Evolutionary conservation across 2,797 vertebrate species (phyloP).

Genomic region (Loriculus beryllinus): DNA sequence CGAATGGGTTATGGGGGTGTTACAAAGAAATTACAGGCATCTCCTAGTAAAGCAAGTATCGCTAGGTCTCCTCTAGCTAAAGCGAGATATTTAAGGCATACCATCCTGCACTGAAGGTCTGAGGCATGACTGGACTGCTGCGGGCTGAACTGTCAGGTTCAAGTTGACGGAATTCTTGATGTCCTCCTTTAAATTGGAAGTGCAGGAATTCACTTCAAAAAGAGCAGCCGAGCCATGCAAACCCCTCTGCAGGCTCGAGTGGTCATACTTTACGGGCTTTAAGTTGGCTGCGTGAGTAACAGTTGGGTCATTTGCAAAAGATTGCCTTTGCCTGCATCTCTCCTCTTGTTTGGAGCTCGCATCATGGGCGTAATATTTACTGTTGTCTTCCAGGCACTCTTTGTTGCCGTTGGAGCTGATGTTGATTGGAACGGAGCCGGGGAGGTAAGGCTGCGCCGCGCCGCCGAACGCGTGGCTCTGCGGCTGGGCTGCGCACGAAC

Average conservation of each 20-base stretch:
- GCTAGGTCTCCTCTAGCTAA: constrained; percentile 5
- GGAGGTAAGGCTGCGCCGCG: constrained; percentile 85
- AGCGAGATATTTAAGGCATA: constrained; percentile 69
- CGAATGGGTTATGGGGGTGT: neutral
- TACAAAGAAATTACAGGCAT: constrained; percentile 19
- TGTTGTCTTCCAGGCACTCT: constrained; percentile 80
- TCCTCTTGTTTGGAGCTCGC: constrained; percentile 78
- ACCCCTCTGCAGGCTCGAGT: constrained; percentile 77
- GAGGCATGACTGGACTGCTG: constrained; percentile 81
- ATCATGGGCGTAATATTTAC: constrained; percentile 81
- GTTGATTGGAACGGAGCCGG: constrained; percentile 78
- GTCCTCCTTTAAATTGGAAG: constrained; percentile 74
- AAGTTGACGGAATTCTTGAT: constrained; percentile 81
- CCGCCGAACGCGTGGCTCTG: constrained; percentile 84
- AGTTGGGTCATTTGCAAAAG: constrained; percentile 77
- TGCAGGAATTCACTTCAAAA: constrained; percentile 76
- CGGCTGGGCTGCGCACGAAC: constrained; percentile 84
- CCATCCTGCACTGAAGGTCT: constrained; percentile 86
- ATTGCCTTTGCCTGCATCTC: constrained; percentile 74
- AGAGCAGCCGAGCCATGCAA: constrained; percentile 76
- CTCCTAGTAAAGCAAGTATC: neutral
- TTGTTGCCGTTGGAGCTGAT: constrained; percentile 77
- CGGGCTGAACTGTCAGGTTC: constrained; percentile 79
- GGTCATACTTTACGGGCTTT: constrained; percentile 78
- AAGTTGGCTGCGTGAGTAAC: constrained; percentile 69